These are phyloP conservation scores for Pangasius sanitwongsei DNA, from an alignment of 2,797 vertebrate genomes.

Conservation along the genomic window DNA sequence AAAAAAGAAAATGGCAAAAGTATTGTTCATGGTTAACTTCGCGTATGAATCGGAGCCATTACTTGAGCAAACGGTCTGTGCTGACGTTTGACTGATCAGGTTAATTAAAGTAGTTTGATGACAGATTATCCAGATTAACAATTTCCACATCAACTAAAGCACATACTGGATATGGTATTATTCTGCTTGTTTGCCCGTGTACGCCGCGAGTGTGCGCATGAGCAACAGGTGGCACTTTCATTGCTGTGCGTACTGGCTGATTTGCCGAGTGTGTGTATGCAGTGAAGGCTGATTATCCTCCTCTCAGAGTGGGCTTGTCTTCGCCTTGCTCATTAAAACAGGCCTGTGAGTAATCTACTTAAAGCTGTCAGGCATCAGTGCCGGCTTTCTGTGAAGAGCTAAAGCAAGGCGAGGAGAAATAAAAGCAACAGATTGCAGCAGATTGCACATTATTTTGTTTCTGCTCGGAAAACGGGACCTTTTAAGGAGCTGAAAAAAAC, in stretches of 20 bases:
- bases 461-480: conserved; percentile 32
- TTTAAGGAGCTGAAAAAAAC: conserved; percentile 8
- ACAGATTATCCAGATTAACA: conserved; percentile 28
- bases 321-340: conserved; percentile 50
- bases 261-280: conserved; percentile 33
- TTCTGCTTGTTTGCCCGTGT: not conserved
- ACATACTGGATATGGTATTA: not conserved
- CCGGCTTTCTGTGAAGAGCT: conserved; percentile 42
- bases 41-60: not conserved
- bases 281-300: conserved; percentile 44
- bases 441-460: conserved; percentile 41
- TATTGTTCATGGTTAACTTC: conserved; percentile 4
- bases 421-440: conserved; percentile 52
- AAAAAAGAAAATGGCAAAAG: conserved; percentile 2
- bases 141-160: not conserved
- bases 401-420: conserved; percentile 36
- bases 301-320: conserved; percentile 34
- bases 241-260: conserved; percentile 17
- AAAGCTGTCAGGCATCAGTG: conserved; percentile 42
- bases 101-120: conserved; percentile 29
- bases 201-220: not conserved
- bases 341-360: conserved; percentile 52
- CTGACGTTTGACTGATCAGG: conserved; percentile 27
- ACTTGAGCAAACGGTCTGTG: not conserved
- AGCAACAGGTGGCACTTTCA: conserved; percentile 49